These are phyloP conservation scores for Lucilia sericata DNA, from an alignment of 1,140 invertebrate species.

Conservation along the genomic window DNA sequence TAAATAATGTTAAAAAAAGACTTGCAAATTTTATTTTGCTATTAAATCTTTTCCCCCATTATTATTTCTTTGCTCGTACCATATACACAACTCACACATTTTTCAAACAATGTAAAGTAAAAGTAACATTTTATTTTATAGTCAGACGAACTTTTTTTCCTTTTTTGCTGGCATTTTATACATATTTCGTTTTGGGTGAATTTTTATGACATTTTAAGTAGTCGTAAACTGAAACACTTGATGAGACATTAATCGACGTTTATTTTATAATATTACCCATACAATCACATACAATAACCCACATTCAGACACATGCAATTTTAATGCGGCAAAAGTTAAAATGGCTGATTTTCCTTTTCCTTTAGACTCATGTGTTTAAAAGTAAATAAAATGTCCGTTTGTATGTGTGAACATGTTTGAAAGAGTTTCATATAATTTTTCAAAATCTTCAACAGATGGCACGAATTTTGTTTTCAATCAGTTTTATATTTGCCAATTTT, in stretches of 20 bases:
- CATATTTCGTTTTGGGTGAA: conserved; percentile 22
- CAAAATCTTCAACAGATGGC: conserved; percentile 5
- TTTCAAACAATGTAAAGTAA: neutral
- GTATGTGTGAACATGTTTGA: neutral
- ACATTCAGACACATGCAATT: conserved; percentile 36
- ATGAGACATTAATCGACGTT: conserved; percentile 49
- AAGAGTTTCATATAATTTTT: neutral
- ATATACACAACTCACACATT: neutral
- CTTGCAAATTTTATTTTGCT: neutral
- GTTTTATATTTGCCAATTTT: neutral
- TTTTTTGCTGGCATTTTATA: conserved; percentile 28
- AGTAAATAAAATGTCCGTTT: neutral
- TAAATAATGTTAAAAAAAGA: neutral
- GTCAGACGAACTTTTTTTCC: conserved; percentile 1
- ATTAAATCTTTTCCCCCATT: conserved; percentile 4
- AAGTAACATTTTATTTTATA: neutral
- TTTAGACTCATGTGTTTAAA: neutral
- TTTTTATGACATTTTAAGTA: conserved; percentile 49
- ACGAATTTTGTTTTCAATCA: conserved; percentile 8
- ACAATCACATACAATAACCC: conserved; percentile 27
- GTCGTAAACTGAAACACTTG: conserved; percentile 49
- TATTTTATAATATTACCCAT: conserved; percentile 29
- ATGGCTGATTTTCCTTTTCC: neutral
- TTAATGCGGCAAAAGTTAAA: neutral
- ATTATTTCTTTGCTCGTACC: neutral